Conservation (phyloP, 1,140 invertebrate genomes). For the Zaprionus gabonicus region DNA sequence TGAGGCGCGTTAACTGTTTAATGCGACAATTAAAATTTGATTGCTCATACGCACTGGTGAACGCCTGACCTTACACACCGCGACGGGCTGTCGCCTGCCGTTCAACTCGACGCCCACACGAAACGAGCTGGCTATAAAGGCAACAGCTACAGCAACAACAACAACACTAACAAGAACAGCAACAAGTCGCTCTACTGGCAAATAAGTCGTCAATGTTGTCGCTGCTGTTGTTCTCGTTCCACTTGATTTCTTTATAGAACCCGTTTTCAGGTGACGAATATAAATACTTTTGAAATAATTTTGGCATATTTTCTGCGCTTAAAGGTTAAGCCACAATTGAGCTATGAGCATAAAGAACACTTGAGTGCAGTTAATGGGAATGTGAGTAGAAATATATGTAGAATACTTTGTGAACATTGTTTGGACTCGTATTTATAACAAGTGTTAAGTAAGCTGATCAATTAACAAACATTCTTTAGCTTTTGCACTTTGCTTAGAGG, state of each 20-base stretch:
- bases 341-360: conserved; percentile 7
- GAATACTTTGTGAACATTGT: not conserved
- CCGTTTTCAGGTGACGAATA: conserved; percentile 48
- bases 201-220: conserved; percentile 64
- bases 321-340: conserved; percentile 26
- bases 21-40: conserved; percentile 69
- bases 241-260: conserved; percentile 64
- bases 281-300: conserved; percentile 8
- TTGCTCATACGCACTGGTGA: conserved; percentile 78
- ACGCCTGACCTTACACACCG: conserved; percentile 66
- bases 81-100: not conserved
- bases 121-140: conserved; percentile 32
- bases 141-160: conserved; percentile 25
- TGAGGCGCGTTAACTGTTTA: conserved; percentile 61
- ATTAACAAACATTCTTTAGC: not conserved
- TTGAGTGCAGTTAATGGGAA: not conserved
- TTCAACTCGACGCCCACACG: conserved; percentile 59
- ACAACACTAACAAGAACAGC: not conserved
- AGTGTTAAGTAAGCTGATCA: not conserved
- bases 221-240: conserved; percentile 40
- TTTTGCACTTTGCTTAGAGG: not conserved
- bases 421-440: not conserved
- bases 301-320: conserved; percentile 15
- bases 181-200: conserved; percentile 57
- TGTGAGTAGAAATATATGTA: not conserved